Base-by-base conservation (phyloP, 2,797 vertebrate species). In the Syngnathus acus region DNA sequence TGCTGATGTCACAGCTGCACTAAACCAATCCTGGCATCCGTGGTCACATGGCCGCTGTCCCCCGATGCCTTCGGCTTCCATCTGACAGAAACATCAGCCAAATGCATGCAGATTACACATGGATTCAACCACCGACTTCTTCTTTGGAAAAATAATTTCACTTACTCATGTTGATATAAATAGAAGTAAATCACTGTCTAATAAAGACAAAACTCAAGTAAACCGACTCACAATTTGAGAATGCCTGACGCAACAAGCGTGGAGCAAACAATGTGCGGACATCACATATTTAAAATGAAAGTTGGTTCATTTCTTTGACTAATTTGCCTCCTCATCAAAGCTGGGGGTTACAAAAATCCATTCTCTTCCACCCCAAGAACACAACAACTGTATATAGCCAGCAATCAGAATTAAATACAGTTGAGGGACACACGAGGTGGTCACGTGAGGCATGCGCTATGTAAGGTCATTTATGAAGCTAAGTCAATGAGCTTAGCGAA, bases 1-100 rank as follows among this genome's bases (percentile, higher is more conserved):
- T 65, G 82, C 75, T 89, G 89, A 90, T 84, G 89, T 90, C 89
- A 90, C 86, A 87, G 75, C 82, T 84, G 80, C 79, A 74, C 81
- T 89, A 69, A 88, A 76, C 90, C 90, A 91, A 91, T 91, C 88
- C 75, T 73, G 75, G 83, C 71, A 75, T 23, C 65, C 76, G 39
- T 65, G 72, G 81, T 91, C 90, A 90, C 90, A 80, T 90, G 90
- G 76, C 78, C 58, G 71, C 72, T 82, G 85, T 83, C 83, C 83
- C 79, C 73, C 85, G 78, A 85, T 77, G 84, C 75, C 80, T 81
- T 71, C 50, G n/a, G 69, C 64, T 77, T 67, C 73, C 65, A 76
- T 72, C 75, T 69, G 63, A 68, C 5, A 65, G 69, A 73, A 82
- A 65, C 68, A 59, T 65, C 26, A 62, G 70, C 65, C 40, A 17